Evolutionary conservation across 2,888 invertebrate genomes (phyloP), one percentile per base, ranked within the genome.

Genomic region (Platycheirus rosarum): DNA sequence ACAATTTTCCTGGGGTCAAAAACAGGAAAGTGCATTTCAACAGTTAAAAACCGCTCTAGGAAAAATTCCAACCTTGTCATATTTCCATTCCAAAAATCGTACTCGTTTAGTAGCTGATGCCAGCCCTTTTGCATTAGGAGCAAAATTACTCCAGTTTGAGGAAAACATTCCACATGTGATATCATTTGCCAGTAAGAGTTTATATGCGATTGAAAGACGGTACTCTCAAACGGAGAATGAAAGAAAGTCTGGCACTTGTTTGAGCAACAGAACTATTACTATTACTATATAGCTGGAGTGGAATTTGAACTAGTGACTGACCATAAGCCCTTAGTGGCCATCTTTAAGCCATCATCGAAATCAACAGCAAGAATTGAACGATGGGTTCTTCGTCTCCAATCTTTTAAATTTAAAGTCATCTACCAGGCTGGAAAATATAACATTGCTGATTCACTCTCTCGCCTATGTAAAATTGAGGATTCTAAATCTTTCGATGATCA

Each of bases 361-460:
- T 9, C 35, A 35, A 2, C 9, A 2, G 35, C 8, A 3, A 4
- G 35, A 35, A 35, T 35, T 35, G 35, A 35, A 9, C 35, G 35
- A 35, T 35, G 35, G 11, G 35, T 35, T 8, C 35, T 35, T 3
- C 3, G 35, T 7, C 11, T 35, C 2, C 35, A 35, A 35, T 35
- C 35, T 11, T 35, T 40, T 23, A 16, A 60, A 40, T 60, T 14
- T 18, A 60, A 60, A 40, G 13, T 40, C 1, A 35, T 16, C 7
- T 40, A 18, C 23, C 13, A 20, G 18, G 14, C 32, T 7, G 46
- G 35, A 26, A 51, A 69, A 35, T 35, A 9, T 5, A 66, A 40
- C 32, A 60, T 60, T 18, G 46, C 60, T 7, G 70, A 60, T 16
- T 6, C 29, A 13, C 11, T 44, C 23, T 76, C 32, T 9, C 18